Conservation (phyloP, 1,140 invertebrate species). For the Plodia interpunctella region DNA sequence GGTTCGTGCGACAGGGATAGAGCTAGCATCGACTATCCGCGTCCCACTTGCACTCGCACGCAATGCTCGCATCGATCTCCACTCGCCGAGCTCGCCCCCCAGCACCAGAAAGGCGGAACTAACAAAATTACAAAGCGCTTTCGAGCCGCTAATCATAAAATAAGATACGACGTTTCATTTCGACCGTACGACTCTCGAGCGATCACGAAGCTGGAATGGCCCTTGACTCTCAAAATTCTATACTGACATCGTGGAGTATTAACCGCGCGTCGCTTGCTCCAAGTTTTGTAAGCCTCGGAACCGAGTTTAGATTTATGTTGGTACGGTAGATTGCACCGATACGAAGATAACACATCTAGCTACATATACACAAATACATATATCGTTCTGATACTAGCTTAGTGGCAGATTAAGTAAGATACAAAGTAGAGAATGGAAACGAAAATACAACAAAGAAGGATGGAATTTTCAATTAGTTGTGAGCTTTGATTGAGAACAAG, state of each 20-base stretch:
- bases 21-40: constrained; percentile 35
- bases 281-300: constrained; percentile 46
- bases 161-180: constrained; percentile 77
- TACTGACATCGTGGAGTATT: constrained; percentile 67
- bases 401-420: constrained; percentile 17
- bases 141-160: constrained; percentile 77
- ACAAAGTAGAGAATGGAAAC: not conserved
- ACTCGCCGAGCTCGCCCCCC: constrained; percentile 70
- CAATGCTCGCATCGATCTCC: constrained; percentile 72
- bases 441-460: constrained; percentile 15
- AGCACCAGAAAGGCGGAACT: constrained; percentile 76
- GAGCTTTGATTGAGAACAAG: constrained; percentile 32
- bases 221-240: constrained; percentile 75
- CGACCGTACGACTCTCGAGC: constrained; percentile 72
- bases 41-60: constrained; percentile 64
- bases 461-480: constrained; percentile 51
- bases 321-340: constrained; percentile 30
- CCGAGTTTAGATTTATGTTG: constrained; percentile 44
- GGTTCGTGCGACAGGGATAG: constrained; percentile 65
- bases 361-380: too few species aligned
- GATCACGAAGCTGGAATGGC: constrained; percentile 73
- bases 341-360: constrained; percentile 30
- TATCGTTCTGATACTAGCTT: constrained; percentile 29
- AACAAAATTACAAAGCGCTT: constrained; percentile 77
- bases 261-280: constrained; percentile 45